Evolutionary conservation across 2,888 invertebrate species (phyloP).

Genomic region (Candidula unifasciata): DNA sequence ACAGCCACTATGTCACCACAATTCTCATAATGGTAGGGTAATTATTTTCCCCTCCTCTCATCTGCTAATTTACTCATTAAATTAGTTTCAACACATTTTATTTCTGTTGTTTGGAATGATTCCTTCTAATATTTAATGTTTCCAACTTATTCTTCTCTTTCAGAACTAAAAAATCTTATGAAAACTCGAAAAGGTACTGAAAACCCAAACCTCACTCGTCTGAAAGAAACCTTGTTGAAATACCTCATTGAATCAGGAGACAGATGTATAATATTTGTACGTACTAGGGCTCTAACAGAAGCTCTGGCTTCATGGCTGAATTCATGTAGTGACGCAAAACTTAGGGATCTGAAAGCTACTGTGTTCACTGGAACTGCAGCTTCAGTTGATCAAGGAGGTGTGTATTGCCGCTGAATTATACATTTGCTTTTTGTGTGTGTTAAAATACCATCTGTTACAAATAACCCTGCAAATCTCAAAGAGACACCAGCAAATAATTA

Average conservation of each 20-base stretch:
- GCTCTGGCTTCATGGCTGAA: slow-evolving; percentile 61
- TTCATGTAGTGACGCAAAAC: slow-evolving; percentile 19
- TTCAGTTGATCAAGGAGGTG: slow-evolving; percentile 56
- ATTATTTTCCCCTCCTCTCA: too few species aligned
- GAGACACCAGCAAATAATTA: too few species aligned
- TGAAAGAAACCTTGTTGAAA: slow-evolving; percentile 55
- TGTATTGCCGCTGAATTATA: slow-evolving; percentile 3
- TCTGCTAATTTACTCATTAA: too few species aligned
- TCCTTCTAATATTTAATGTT: neutral
- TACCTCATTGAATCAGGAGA: slow-evolving; percentile 57
- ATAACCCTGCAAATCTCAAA: too few species aligned
- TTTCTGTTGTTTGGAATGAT: neutral
- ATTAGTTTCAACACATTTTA: neutral
- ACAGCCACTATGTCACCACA: too few species aligned
- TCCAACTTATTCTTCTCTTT: neutral
- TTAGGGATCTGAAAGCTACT: slow-evolving; percentile 54
- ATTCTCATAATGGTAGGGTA: too few species aligned
- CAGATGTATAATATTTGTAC: slow-evolving; percentile 65
- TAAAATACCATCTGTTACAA: neutral
- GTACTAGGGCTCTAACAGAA: slow-evolving; percentile 62
- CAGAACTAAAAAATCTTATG: slow-evolving; percentile 27
- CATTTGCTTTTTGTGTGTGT: neutral
- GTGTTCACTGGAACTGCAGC: slow-evolving; percentile 60
- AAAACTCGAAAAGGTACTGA: neutral
- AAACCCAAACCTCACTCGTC: slow-evolving; percentile 61